Evolutionary conservation across 1,140 invertebrate genomes (phyloP).

Genomic region (Ditylenchus dipsaci): DNA sequence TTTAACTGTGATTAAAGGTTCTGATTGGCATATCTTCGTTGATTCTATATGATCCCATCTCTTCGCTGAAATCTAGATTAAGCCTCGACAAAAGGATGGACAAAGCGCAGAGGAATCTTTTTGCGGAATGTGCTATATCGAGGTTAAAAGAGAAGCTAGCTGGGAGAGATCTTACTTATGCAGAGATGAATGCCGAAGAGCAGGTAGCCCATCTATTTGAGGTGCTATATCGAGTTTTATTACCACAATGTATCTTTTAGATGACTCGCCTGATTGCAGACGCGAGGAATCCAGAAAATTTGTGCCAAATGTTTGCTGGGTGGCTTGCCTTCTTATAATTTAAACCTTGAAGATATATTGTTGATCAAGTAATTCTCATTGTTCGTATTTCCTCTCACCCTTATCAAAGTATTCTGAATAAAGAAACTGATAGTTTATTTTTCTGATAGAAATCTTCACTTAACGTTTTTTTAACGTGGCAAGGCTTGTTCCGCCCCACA

Average conservation of each 20-base stretch:
- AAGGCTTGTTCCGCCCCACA: too few relatives aligned
- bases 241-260: too few relatives aligned
- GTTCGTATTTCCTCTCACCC: too few relatives aligned
- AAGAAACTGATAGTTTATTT: too few relatives aligned
- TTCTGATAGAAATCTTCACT: too few relatives aligned
- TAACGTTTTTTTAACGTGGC: too few relatives aligned
- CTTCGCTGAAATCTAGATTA: constrained; percentile 2
- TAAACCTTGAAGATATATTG: too few relatives aligned
- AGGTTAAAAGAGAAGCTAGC: constrained; percentile 17
- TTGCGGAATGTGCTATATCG: constrained; percentile 26
- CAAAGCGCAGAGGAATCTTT: constrained; percentile 13
- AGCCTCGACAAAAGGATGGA: background rate
- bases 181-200: constrained; percentile 8
- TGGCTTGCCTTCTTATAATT: constrained; percentile 26
- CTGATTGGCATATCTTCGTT: constrained; percentile 20
- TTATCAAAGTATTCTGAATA: too few relatives aligned
- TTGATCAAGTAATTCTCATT: too few relatives aligned
- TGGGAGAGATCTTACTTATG: constrained; percentile 5
- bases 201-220: constrained; percentile 6
- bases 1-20: background rate
- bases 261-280: constrained; percentile 17
- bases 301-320: constrained; percentile 17
- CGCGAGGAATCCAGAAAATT: constrained; percentile 13
- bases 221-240: background rate
- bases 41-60: constrained; percentile 24